Base-by-base conservation (phyloP, 2,888 invertebrate species). In the Drosophila neotestacea region DNA sequence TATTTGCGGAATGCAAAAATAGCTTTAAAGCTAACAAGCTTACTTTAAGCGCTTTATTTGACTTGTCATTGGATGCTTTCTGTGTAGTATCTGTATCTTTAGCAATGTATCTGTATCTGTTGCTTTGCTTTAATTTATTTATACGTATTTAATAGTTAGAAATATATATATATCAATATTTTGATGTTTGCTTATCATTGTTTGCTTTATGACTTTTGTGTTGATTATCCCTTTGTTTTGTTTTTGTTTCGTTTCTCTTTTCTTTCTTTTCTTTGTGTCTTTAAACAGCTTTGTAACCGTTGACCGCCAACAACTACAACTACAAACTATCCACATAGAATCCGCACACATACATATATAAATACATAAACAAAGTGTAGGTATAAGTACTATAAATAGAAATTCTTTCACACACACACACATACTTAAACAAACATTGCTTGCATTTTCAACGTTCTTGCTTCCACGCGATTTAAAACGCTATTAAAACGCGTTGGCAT, bases 221-320 rank as follows among this genome's bases (percentile, higher is more conserved):
- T 72, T 75, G 66, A 63, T 74, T 80, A 69, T 68, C 41, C 58
- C 73, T 58, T 73, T 81, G 59, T 78, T 55, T 64, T 58, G 63
- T 69, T 78, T 51, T 75, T 42, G 61, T 76, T 73, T 73, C 22
- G 32, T 65, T 62, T 64, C 7, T 30, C 30, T 30, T 30, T 67
- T 64, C 38, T 67, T 61, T 64, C 7, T 48, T 65, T 48, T 72
- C 62, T 75, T 73, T 77, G 65, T 77, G 67, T 84, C 67, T 74
- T 79, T 54, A 58, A 76, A 76, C 80, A 86, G 89, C 83, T 75
- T 88, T 80, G 68, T 88, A 87, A 81, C 48, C 78, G 75, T 86
- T 84, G 79, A 81, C 41, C 34, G 46, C 30, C 28, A 44, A 69
- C 42, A 66, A 46, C 42, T 30, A 32, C 44, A 54, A 58, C 48